phyloP scores from a whole-genome alignment of 2,113 vertebrate genomes.

The Psilopogon haemacephalus region DNA sequence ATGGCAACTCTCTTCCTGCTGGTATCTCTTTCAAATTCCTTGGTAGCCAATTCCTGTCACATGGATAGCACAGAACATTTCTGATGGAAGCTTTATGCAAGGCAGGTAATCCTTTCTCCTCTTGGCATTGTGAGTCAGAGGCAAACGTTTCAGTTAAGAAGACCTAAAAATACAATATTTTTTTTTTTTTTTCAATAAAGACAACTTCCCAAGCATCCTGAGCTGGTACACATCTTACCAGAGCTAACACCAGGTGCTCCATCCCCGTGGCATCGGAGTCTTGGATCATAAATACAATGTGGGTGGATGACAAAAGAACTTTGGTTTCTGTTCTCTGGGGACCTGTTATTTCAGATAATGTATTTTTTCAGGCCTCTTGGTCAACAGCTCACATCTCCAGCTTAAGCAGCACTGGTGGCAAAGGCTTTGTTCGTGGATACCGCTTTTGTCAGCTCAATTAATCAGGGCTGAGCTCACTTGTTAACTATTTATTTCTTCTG shows the following conservation, averaged over 20 bases:
- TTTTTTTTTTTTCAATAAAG: not conserved
- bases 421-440: not conserved
- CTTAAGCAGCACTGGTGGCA: not conserved
- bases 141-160: not conserved
- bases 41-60: not conserved
- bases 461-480: not conserved
- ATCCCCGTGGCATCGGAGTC: not conserved
- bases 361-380: not conserved
- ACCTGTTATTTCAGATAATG: not conserved
- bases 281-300: not conserved
- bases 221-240: not conserved
- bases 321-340: not conserved
- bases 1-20: not conserved
- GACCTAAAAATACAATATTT: not conserved
- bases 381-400: not conserved
- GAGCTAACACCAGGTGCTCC: not conserved
- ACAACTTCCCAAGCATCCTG: not conserved
- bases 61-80: not conserved
- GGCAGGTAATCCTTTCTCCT: not conserved
- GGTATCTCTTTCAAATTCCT: not conserved
- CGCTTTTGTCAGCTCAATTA: not conserved
- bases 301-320: not conserved
- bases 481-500: not conserved
- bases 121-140: not conserved
- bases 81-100: not conserved